Conservation (phyloP, 2,888 invertebrate species). For the Mesorhabditis belari region DNA sequence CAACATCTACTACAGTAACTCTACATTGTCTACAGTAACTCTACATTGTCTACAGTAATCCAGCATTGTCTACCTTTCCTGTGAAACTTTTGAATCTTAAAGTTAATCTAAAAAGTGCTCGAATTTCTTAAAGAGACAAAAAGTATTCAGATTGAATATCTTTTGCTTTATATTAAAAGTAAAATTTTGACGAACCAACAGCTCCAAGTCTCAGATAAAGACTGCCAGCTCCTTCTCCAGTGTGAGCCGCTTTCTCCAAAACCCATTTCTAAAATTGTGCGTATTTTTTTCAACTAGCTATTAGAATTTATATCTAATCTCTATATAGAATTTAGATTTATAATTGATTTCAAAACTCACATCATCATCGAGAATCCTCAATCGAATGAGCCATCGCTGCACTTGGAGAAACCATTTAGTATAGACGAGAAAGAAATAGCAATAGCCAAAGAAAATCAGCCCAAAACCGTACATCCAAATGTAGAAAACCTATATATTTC, state of each 20-base stretch:
- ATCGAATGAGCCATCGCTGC: neutral
- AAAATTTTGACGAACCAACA: conserved; percentile 11
- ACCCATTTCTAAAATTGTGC: neutral
- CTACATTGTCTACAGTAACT: too few species aligned
- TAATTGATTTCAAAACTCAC: neutral
- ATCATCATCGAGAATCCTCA: neutral
- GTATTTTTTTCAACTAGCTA: too few species aligned
- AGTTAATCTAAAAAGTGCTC: too few species aligned
- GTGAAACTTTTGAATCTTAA: too few species aligned
- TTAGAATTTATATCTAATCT: too few species aligned
- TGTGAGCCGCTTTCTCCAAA: neutral
- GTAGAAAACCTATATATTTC: conserved; percentile 44
- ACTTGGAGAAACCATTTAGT: conserved; percentile 32
- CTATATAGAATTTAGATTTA: too few species aligned
- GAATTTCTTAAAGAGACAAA: neutral
- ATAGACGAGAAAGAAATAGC: conserved; percentile 47
- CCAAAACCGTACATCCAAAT: conserved; percentile 47
- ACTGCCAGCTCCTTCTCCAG: neutral
- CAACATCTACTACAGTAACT: too few species aligned
- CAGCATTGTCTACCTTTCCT: too few species aligned
- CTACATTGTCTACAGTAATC: too few species aligned
- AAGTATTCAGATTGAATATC: too few species aligned
- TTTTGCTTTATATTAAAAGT: too few species aligned
- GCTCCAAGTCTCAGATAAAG: neutral
- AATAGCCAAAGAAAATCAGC: conserved; percentile 41